A percentile compares a stretch with the other conserved stretches of the same genome.
Evolutionary conservation across 2,797 vertebrate species (phyloP).

Genomic region (Brachymystax lenok): DNA sequence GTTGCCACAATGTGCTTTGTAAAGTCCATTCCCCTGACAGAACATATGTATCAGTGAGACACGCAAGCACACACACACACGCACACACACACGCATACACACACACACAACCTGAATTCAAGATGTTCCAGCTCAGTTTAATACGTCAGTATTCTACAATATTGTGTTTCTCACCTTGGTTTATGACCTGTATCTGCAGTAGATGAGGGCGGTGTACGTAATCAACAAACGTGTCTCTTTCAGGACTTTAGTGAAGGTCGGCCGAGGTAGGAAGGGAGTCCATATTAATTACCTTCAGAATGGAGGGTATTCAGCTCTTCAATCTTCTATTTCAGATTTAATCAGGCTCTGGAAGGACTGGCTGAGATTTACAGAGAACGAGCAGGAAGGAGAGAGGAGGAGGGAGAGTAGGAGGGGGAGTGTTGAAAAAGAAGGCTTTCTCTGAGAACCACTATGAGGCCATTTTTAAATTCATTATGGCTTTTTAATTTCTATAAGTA

Average conservation of each 20-base stretch:
- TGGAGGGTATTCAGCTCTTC: slow-evolving; percentile 1
- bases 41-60: slow-evolving; percentile 63
- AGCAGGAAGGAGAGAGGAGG: not conserved
- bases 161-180: slow-evolving; percentile 3
- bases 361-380: slow-evolving; percentile 18
- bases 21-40: slow-evolving; percentile 10
- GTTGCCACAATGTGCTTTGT: slow-evolving; percentile 5
- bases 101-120: not conserved
- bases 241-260: slow-evolving; percentile 28
- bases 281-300: slow-evolving; percentile 47
- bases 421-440: not conserved
- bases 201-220: slow-evolving; percentile 10
- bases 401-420: not conserved
- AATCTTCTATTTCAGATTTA: slow-evolving; percentile 22
- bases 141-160: not conserved
- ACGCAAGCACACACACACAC: not conserved
- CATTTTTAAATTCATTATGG: not conserved
- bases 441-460: not conserved
- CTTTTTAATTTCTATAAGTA: slow-evolving; percentile 12
- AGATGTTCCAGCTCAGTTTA: not conserved
- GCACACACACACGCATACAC: too few species aligned
- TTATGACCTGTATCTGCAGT: slow-evolving; percentile 1
- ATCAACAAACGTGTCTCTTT: slow-evolving; percentile 31
- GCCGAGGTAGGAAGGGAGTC: slow-evolving; percentile 12
- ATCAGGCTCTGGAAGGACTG: slow-evolving; percentile 18